phyloP scores from a whole-genome alignment of 2,797 vertebrate genomes.

The Coilia nasus region DNA sequence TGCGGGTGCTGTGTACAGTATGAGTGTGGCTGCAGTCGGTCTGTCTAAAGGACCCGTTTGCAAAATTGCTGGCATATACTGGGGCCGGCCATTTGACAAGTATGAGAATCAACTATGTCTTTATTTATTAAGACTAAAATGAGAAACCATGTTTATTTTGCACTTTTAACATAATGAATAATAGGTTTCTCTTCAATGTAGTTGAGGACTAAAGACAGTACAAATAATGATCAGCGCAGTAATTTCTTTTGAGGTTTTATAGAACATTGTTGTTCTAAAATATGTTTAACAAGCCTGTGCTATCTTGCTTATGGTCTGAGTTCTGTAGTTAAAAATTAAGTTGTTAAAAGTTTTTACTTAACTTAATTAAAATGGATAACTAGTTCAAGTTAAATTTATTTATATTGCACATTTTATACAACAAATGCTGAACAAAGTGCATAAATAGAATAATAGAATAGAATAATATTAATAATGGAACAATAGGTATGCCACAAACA shows the following conservation, averaged over 20 bases:
- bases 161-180: neutral
- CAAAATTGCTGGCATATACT: rapidly evolving
- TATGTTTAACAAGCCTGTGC: neutral
- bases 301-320: neutral
- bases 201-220: neutral
- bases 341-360: no score
- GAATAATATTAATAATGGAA: no score
- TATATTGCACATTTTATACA: neutral
- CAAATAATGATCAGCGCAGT: neutral
- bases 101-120: constrained; percentile 37
- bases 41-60: constrained; percentile 71
- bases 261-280: neutral
- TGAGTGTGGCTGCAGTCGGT: constrained; percentile 60
- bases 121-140: neutral
- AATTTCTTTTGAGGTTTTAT: no score
- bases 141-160: neutral
- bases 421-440: no score
- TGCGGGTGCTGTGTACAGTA: constrained; percentile 66
- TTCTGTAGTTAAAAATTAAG: no score
- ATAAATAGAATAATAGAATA: no score
- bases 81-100: constrained; percentile 59
- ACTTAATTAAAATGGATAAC: no score
- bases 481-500: no score
- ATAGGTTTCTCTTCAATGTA: neutral
- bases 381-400: no score